Conservation (phyloP, 2,797 vertebrate genomes). For the Onychomys arenicola region DNA sequence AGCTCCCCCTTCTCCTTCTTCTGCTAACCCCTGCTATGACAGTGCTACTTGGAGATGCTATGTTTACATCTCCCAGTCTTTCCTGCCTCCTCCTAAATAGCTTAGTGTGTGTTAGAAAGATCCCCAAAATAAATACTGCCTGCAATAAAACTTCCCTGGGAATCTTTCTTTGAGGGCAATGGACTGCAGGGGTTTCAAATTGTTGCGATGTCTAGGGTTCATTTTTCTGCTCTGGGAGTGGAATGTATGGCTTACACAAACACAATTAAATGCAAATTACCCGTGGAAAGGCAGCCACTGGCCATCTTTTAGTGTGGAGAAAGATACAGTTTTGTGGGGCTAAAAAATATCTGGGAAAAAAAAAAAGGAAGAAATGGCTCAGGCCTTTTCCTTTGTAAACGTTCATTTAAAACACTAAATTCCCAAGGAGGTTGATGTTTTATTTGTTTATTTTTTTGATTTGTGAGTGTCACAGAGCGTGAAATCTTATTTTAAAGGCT, state of each 20-base stretch:
- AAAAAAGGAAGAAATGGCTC: not conserved
- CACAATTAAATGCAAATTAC: conserved; percentile 79
- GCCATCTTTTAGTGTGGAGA: conserved; percentile 54
- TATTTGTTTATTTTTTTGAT: conserved; percentile 64
- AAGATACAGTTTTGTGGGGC: conserved; percentile 5
- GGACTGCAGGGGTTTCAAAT: conserved; percentile 27
- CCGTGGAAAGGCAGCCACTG: conserved; percentile 68
- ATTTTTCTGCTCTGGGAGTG: conserved; percentile 72
- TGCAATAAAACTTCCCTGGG: conserved; percentile 19
- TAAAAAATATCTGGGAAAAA: not conserved
- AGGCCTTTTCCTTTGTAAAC: conserved; percentile 11
- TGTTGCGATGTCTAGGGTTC: conserved; percentile 67
- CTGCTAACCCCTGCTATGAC: not conserved
- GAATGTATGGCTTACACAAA: conserved; percentile 77
- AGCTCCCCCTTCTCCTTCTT: not conserved
- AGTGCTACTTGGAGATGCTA: not conserved
- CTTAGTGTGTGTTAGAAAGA: not conserved
- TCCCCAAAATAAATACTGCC: not conserved
- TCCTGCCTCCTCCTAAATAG: not conserved
- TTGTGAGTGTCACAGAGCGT: conserved; percentile 44
- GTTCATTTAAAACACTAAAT: conserved; percentile 56
- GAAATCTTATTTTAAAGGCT: conserved; percentile 65
- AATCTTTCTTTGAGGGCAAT: conserved; percentile 4
- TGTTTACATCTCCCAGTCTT: not conserved
- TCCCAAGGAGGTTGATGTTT: conserved; percentile 35